phyloP scores from a whole-genome alignment of 2,888 invertebrate species.

The Stenchaetothrips biformis region DNA sequence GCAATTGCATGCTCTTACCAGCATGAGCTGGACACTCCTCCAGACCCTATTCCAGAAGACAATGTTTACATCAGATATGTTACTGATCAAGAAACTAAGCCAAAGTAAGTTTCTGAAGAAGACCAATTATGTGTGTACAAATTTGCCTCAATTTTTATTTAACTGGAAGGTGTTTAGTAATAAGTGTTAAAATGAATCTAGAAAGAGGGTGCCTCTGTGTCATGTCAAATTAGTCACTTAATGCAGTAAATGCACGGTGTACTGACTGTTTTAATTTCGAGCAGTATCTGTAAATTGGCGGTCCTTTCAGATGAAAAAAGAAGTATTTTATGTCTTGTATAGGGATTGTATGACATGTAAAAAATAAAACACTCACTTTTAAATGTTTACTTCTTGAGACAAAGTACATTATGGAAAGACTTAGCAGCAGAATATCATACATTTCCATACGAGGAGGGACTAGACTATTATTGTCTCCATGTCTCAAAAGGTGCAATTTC shows the following conservation, averaged over 20 bases:
- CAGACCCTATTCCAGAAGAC: slow-evolving; percentile 74
- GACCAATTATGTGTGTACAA: too few relatives aligned
- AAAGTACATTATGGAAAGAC: slow-evolving; percentile 10
- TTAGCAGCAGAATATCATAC: not conserved
- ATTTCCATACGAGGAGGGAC: slow-evolving; percentile 8
- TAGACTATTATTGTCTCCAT: slow-evolving; percentile 21
- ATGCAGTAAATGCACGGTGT: too few relatives aligned
- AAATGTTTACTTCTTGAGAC: slow-evolving; percentile 1
- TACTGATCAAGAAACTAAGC: slow-evolving; percentile 96
- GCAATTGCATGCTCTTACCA: slow-evolving; percentile 96
- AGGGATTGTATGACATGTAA: not conserved
- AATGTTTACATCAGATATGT: slow-evolving; percentile 92
- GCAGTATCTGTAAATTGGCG: not conserved
- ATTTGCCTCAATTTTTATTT: too few relatives aligned
- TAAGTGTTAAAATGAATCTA: too few relatives aligned
- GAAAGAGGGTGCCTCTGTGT: too few relatives aligned
- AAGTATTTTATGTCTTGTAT: not conserved
- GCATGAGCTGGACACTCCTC: slow-evolving; percentile 75
- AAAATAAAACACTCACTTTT: not conserved
- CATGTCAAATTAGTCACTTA: too few relatives aligned
- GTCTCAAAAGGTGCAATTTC: slow-evolving; percentile 16
- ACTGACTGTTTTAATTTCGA: too few relatives aligned
- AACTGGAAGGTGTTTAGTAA: too few relatives aligned
- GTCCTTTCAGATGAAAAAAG: not conserved
- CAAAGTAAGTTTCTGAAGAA: slow-evolving; percentile 61